These are phyloP conservation scores for Rhogogaster chlorosoma DNA, from an alignment of 2,888 invertebrate species.

Conservation along the genomic window DNA sequence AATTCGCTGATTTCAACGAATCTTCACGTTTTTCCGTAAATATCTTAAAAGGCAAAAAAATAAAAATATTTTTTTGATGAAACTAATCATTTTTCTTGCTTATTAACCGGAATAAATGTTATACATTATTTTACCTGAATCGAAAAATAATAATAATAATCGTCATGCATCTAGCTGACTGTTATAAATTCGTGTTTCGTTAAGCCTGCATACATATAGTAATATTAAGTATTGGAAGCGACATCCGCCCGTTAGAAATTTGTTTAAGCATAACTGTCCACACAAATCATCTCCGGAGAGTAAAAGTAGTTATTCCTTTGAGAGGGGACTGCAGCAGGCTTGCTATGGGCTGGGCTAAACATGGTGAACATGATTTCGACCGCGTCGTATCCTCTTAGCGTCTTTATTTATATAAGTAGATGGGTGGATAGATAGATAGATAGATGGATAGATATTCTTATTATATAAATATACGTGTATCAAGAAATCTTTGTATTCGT, in stretches of 20 bases:
- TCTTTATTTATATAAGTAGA: conserved; percentile 16
- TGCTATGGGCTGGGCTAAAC: neutral
- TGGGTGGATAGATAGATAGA: neutral
- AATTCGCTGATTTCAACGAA: too few relatives aligned
- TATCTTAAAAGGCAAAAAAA: too few relatives aligned
- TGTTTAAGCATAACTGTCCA: conserved; percentile 29
- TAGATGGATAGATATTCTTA: neutral
- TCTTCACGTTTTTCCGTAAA: too few relatives aligned
- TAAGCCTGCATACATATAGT: neutral
- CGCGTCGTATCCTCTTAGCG: conserved; percentile 7
- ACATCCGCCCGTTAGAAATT: conserved; percentile 15
- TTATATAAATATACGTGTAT: neutral
- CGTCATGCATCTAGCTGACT: neutral
- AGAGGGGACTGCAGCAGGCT: neutral
- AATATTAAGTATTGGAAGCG: neutral
- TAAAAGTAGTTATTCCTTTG: conserved; percentile 6
- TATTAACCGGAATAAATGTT: too few relatives aligned
- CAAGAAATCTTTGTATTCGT: neutral
- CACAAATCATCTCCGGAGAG: conserved; percentile 15
- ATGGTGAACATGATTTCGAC: neutral
- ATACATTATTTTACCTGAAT: neutral
- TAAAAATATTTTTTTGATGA: too few relatives aligned
- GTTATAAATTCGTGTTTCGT: neutral
- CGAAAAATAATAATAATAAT: neutral
- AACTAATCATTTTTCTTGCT: too few relatives aligned